phyloP scores from a whole-genome alignment of 2,888 invertebrate species.

The Euzetes globulus region DNA sequence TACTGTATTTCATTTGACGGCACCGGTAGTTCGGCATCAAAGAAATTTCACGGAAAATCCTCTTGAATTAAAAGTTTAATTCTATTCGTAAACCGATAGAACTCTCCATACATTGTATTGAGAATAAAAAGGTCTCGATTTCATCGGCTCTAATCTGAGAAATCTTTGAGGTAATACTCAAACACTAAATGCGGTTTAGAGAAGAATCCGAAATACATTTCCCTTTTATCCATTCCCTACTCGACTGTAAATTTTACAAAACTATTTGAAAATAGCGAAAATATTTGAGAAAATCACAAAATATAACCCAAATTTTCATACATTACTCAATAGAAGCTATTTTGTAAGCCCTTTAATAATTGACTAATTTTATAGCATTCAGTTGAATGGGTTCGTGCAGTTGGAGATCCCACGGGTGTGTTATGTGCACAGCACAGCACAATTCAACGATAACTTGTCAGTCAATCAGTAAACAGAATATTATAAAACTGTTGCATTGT shows the following conservation, averaged over 20 bases:
- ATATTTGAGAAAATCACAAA: not conserved
- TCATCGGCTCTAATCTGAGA: constrained; percentile 6
- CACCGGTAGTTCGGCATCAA: not conserved
- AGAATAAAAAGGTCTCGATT: not conserved
- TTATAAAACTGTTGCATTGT: not conserved
- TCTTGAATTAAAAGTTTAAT: constrained; percentile 18
- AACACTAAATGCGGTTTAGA: constrained; percentile 18
- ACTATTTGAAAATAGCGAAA: not conserved
- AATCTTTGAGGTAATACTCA: constrained; percentile 3
- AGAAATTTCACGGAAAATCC: constrained; percentile 19
- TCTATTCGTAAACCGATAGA: not conserved
- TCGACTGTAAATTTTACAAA: not conserved
- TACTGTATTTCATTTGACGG: not conserved
- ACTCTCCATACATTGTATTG: not conserved
- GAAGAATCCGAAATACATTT: not conserved
- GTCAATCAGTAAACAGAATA: not conserved
- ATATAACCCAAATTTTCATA: not conserved
- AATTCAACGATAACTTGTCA: not conserved
- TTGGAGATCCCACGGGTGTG: not conserved
- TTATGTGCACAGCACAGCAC: not conserved
- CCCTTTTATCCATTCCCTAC: not conserved
- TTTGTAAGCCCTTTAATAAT: too few relatives aligned
- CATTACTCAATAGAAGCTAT: not conserved
- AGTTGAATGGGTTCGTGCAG: not conserved
- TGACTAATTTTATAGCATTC: too few relatives aligned